Evolutionary conservation across 2,797 vertebrate genomes (phyloP).

Genomic region (Scleropages formosus): DNA sequence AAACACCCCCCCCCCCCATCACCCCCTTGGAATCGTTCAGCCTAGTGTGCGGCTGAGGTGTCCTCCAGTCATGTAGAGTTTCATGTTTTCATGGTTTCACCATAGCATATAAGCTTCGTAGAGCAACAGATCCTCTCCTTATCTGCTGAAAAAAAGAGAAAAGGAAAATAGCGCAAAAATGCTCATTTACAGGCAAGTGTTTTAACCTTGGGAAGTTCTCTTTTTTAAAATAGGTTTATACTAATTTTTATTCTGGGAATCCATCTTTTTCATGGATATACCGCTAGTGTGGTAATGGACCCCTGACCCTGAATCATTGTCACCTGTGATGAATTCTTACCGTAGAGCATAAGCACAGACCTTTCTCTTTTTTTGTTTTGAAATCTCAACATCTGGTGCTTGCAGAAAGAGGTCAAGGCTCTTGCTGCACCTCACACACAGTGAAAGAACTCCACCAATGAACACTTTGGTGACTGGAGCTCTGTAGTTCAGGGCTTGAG

Average conservation of each 20-base stretch:
- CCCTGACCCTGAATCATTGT: background rate
- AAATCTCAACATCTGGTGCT: background rate
- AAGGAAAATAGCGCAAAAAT: background rate
- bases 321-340: background rate
- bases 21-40: conserved; percentile 28
- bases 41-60: conserved; percentile 7
- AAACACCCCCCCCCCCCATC: conserved; percentile 22
- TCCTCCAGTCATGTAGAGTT: conserved; percentile 13
- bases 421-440: background rate
- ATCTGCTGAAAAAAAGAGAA: conserved; percentile 10
- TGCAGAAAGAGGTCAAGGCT: background rate
- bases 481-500: no score
- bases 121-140: conserved; percentile 33
- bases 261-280: conserved; percentile 16
- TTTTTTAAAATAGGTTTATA: conserved; percentile 16
- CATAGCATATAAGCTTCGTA: conserved; percentile 24
- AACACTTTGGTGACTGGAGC: no score
- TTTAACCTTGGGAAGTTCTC: conserved; percentile 14
- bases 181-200: conserved; percentile 10
- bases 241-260: conserved; percentile 21
- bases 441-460: no score
- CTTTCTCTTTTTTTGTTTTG: background rate
- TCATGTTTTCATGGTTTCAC: conserved; percentile 24
- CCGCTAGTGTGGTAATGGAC: background rate
- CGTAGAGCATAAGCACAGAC: background rate